phyloP scores from a whole-genome alignment of 1,140 invertebrate genomes.

The Meteorus sp. region DNA sequence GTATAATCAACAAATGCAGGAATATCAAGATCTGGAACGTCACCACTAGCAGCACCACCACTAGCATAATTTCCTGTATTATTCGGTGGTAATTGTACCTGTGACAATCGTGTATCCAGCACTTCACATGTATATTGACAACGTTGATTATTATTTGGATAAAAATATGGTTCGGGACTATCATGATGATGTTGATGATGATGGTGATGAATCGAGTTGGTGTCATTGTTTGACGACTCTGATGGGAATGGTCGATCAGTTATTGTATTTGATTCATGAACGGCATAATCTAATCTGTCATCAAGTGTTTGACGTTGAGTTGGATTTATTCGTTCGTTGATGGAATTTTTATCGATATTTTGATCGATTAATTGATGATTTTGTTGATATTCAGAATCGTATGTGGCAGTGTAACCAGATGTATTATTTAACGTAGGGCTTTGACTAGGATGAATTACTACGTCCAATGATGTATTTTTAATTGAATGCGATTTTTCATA shows the following conservation, averaged over 20 bases:
- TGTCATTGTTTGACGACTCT: conserved; percentile 23
- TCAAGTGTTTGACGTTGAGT: conserved; percentile 30
- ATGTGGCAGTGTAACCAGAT: conserved; percentile 29
- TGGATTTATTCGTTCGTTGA: background rate
- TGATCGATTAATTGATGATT: background rate
- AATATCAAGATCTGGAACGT: conserved; percentile 46
- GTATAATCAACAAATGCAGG: conserved; percentile 56
- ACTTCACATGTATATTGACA: conserved; percentile 54
- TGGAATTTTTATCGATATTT: background rate
- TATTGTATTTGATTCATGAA: conserved; percentile 32
- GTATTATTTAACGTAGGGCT: conserved; percentile 29
- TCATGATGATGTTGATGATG: conserved; percentile 39
- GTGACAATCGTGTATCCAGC: conserved; percentile 46
- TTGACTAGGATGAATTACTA: conserved; percentile 28
- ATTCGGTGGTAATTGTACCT: conserved; percentile 28
- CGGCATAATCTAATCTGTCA: conserved; percentile 35
- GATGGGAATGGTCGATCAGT: conserved; percentile 42
- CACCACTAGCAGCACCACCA: conserved; percentile 15
- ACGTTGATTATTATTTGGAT: conserved; percentile 42
- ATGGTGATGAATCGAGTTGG: conserved; percentile 26
- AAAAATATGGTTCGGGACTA: conserved; percentile 49
- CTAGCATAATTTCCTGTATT: conserved; percentile 31
- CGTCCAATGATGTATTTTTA: background rate
- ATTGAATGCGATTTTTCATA: background rate
- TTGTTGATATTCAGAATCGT: conserved; percentile 39